Evolutionary conservation across 1,140 invertebrate species (phyloP).

Genomic region (Calosoma granatense): DNA sequence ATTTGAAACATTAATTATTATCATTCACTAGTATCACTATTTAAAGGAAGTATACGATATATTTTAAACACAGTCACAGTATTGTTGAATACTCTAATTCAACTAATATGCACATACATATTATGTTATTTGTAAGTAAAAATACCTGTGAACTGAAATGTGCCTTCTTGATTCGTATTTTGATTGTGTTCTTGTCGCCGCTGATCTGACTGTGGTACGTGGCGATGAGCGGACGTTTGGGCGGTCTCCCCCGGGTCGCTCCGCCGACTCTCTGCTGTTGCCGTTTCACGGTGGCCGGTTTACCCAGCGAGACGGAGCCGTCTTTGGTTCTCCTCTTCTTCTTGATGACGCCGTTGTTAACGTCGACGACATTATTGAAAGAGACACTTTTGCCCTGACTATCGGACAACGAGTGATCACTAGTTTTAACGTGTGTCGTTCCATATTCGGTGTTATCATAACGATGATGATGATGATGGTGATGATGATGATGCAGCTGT

Average conservation of each 20-base stretch:
- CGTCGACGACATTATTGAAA: constrained; percentile 4
- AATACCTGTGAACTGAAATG: constrained; percentile 29
- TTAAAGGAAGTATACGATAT: too few relatives aligned
- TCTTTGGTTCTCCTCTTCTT: constrained; percentile 3
- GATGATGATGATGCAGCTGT: background rate
- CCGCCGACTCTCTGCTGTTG: constrained; percentile 13
- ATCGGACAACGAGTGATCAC: background rate
- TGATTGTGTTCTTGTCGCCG: constrained; percentile 50
- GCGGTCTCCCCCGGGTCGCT: constrained; percentile 23
- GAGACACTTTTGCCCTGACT: background rate
- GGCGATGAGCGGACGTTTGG: constrained; percentile 27
- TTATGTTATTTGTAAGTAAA: too few relatives aligned
- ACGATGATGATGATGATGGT: background rate
- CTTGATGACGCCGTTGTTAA: constrained; percentile 14
- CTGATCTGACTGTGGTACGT: constrained; percentile 47
- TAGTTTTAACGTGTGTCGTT: background rate
- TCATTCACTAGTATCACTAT: too few relatives aligned
- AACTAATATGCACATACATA: too few relatives aligned
- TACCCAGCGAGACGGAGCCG: background rate
- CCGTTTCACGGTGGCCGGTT: background rate
- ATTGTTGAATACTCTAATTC: too few relatives aligned
- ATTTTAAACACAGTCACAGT: too few relatives aligned
- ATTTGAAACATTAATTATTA: too few relatives aligned
- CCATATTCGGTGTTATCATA: background rate
- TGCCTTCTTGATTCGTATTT: constrained; percentile 52